These are phyloP conservation scores for Actinia tenebrosa DNA, from an alignment of 64 coral and sea anemone genomes.

Conservation along the genomic window DNA sequence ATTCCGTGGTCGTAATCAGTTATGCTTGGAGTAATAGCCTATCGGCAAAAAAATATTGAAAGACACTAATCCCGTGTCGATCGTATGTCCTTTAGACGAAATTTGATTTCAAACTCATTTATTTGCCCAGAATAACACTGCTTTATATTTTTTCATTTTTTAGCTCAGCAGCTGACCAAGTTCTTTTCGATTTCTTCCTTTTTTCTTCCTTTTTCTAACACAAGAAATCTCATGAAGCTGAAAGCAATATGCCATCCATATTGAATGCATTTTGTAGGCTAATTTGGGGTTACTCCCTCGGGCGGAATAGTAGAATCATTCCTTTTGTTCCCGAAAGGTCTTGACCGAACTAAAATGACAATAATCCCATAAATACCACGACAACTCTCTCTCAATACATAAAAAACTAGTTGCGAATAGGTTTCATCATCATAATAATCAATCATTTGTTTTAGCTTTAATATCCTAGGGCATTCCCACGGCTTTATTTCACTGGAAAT, in stretches of 20 bases:
- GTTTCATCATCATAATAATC: not conserved
- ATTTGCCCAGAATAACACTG: too few relatives aligned
- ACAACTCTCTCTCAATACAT: not conserved
- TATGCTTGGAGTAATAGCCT: not conserved
- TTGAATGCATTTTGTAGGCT: not conserved
- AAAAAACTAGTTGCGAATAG: not conserved
- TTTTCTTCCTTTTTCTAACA: not conserved
- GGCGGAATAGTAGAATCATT: not conserved
- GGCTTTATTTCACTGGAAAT: not conserved
- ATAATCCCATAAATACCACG: not conserved
- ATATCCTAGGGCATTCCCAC: not conserved
- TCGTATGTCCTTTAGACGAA: not conserved
- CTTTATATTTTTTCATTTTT: too few relatives aligned
- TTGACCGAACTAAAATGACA: not conserved
- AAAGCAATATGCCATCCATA: not conserved
- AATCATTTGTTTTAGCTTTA: not conserved
- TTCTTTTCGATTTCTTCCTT: not conserved
- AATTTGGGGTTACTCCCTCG: not conserved
- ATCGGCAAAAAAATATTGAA: not conserved
- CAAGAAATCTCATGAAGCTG: not conserved
- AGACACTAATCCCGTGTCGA: not conserved
- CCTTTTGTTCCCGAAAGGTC: not conserved
- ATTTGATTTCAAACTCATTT: too few relatives aligned
- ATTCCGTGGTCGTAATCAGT: not conserved
- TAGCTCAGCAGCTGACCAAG: too few relatives aligned